Conservation (phyloP, 1,140 invertebrate genomes). For the Geopemphigus sp. region DNA sequence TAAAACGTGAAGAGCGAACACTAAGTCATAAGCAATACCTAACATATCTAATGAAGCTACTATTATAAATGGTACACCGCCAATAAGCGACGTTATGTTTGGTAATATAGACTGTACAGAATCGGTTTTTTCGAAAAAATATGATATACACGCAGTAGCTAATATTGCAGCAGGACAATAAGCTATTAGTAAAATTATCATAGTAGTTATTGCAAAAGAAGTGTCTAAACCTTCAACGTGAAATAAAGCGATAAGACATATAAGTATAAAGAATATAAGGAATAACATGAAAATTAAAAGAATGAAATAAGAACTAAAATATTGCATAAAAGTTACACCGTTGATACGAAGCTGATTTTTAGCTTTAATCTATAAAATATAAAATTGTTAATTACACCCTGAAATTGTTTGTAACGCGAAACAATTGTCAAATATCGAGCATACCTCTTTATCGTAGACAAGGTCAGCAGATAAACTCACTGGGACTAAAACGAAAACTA, state of each 20-base stretch:
- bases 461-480: constrained; percentile 76
- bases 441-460: constrained; percentile 79
- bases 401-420: neutral
- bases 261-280: constrained; percentile 65
- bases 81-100: constrained; percentile 71
- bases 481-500: constrained; percentile 74
- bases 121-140: constrained; percentile 78
- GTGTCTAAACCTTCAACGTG: constrained; percentile 67
- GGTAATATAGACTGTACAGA: constrained; percentile 75
- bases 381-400: neutral
- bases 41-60: constrained; percentile 69
- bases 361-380: constrained; percentile 69
- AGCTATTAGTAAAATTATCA: constrained; percentile 67
- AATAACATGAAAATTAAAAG: constrained; percentile 67
- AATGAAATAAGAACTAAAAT: constrained; percentile 75
- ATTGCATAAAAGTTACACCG: constrained; percentile 73
- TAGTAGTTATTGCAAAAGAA: constrained; percentile 67
- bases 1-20: constrained; percentile 67
- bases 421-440: too few relatives aligned
- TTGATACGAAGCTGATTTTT: constrained; percentile 81
- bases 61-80: constrained; percentile 71
- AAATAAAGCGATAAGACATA: constrained; percentile 68
- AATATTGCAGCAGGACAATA: constrained; percentile 74
- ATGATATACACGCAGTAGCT: constrained; percentile 73
- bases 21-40: constrained; percentile 62